phyloP scores from a whole-genome alignment of 2,888 invertebrate species.

The Lacanobia wlatinum region DNA sequence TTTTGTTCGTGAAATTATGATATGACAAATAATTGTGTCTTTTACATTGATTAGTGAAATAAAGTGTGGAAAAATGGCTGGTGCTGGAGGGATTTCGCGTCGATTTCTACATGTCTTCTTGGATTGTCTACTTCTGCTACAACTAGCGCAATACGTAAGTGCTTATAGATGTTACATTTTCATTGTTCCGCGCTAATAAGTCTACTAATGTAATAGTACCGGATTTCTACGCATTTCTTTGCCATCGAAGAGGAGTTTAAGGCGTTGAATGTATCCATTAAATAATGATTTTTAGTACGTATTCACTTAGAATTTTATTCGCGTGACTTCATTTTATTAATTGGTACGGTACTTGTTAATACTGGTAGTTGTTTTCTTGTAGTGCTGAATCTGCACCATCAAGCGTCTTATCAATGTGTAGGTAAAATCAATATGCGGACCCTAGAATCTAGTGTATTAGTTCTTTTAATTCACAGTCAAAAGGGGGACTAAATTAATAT shows the following conservation, averaged over 20 bases:
- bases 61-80: slow-evolving; percentile 79
- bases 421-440: not conserved
- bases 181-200: slow-evolving; percentile 74
- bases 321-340: slow-evolving; percentile 18
- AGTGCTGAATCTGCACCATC: not conserved
- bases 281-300: slow-evolving; percentile 9
- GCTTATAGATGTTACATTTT: slow-evolving; percentile 66
- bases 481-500: not conserved
- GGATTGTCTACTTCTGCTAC: slow-evolving; percentile 80
- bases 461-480: not conserved
- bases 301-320: slow-evolving; percentile 18
- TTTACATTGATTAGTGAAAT: slow-evolving; percentile 71
- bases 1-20: slow-evolving; percentile 75
- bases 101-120: slow-evolving; percentile 78
- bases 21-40: slow-evolving; percentile 76
- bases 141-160: slow-evolving; percentile 83
- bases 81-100: slow-evolving; percentile 71
- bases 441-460: not conserved
- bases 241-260: slow-evolving; percentile 23
- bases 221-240: slow-evolving; percentile 24
- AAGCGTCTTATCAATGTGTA: not conserved
- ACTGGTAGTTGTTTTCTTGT: not conserved
- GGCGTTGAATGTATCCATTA: slow-evolving; percentile 16
- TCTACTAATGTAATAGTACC: slow-evolving; percentile 44
- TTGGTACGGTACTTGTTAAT: not conserved